Evolutionary conservation across 2,888 invertebrate species (phyloP).

Genomic region (Idaea aversata): DNA sequence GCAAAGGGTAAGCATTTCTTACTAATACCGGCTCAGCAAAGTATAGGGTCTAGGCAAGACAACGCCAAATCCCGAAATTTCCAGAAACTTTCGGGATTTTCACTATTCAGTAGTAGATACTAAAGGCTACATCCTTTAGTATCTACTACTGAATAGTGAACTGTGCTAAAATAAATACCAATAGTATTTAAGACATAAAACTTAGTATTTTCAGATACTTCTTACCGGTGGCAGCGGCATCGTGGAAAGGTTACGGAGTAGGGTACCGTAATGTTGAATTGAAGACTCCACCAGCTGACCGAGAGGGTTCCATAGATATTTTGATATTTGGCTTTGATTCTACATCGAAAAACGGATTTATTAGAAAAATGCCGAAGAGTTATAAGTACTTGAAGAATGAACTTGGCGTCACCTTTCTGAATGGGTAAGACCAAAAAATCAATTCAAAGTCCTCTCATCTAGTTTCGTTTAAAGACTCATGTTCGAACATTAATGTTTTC

Average conservation of each 20-base stretch:
- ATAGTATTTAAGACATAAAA: too few relatives aligned
- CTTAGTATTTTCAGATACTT: neutral
- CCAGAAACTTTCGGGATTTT: too few relatives aligned
- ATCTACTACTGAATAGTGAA: too few relatives aligned
- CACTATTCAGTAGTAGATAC: too few relatives aligned
- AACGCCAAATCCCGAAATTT: too few relatives aligned
- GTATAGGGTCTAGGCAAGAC: too few relatives aligned
- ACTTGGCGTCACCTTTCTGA: constrained; percentile 82
- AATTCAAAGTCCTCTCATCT: neutral
- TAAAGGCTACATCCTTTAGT: too few relatives aligned
- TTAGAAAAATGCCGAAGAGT: constrained; percentile 87
- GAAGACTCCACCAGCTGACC: neutral
- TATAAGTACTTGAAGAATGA: constrained; percentile 84
- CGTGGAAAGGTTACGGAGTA: neutral
- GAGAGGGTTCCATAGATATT: constrained; percentile 73
- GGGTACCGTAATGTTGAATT: neutral
- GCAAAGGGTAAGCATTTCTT: neutral
- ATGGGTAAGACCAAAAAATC: constrained; percentile 77
- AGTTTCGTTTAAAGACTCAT: too few relatives aligned
- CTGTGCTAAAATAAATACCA: neutral
- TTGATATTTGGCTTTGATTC: constrained; percentile 95
- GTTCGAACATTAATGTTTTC: too few relatives aligned
- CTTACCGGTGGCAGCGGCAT: neutral
- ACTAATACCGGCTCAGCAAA: too few relatives aligned
- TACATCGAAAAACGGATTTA: constrained; percentile 89